Evolutionary conservation across 1,140 invertebrate genomes (phyloP).

Genomic region (Drosophila virilis): DNA sequence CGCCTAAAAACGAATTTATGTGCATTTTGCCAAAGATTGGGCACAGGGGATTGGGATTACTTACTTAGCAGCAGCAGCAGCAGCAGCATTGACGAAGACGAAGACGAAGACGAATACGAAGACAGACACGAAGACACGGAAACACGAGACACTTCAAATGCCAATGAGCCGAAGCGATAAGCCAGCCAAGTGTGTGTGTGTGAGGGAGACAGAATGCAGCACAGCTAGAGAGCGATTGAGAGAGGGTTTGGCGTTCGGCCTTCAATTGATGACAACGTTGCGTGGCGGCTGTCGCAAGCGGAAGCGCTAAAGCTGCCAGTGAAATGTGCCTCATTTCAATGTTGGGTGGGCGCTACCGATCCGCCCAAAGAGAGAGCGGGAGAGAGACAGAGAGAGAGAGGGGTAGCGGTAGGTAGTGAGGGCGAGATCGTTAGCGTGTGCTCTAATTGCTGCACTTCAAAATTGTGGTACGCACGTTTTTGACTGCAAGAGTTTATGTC

Average conservation of each 20-base stretch:
- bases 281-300: conserved; percentile 31
- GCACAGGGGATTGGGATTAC: conserved; percentile 65
- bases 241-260: neutral
- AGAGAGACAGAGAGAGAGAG: neutral
- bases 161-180: conserved; percentile 68
- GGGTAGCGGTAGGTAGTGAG: neutral
- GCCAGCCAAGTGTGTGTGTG: conserved; percentile 11
- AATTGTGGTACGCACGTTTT: conserved; percentile 33
- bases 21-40: conserved; percentile 71
- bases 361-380: neutral
- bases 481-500: conserved; percentile 44
- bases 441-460: conserved; percentile 69
- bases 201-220: neutral
- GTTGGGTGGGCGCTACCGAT: conserved; percentile 38
- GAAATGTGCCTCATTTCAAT: conserved; percentile 23
- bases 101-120: conserved; percentile 17
- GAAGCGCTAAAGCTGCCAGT: conserved; percentile 31
- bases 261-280: conserved; percentile 48
- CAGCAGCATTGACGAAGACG: conserved; percentile 38
- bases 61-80: conserved; percentile 66
- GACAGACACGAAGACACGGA: conserved; percentile 29
- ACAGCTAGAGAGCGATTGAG: neutral
- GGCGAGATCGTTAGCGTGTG: conserved; percentile 33
- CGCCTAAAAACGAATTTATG: conserved; percentile 62
- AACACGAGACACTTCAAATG: conserved; percentile 75